Evolutionary conservation across 2,888 invertebrate genomes (phyloP), one percentile per base, ranked within the genome.

Genomic region (Lepidochitona cinerea): DNA sequence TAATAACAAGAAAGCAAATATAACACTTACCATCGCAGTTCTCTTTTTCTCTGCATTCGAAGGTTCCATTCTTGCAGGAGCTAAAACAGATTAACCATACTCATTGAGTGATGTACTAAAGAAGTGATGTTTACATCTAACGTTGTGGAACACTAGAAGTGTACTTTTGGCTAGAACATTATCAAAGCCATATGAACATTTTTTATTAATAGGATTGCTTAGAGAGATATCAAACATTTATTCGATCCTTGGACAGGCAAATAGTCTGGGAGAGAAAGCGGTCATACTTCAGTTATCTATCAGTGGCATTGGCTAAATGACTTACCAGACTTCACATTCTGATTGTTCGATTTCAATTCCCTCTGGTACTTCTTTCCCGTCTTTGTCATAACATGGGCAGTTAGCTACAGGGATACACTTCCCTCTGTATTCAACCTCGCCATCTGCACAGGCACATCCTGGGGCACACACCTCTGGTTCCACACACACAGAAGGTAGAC

Each of bases 381-480:
- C 7, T 2, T 37, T 23, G n/a, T 14, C 26, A 49, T 53, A 73
- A 32, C 73, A 73, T 7, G 36, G 23, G 29, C 73, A 73, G 18
- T 65, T 23, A 12, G 68, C 37, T 18, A 12, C 35, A 18, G 18
- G 65, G 26, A 65, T 66, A 67, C 73, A 73, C 9, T 32, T 41
- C 32, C 70, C 70, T 4, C 33, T 9, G 23, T 70, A 59, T 41
- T 70, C 53, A 7, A 64, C 49, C 23, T 68, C 70, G 37, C 37
- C 73, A 7, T 69, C 70, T 41, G 14, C 23, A 33, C 73, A 73
- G 26, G 35, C 35, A 36, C 73, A 73, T 53, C 68, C 73, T 7
- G 41, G 36, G 26, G 41, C 49, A 49, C 73, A 73, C 12, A 14
- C 33, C 14, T 53, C 70, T 12, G 69, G 53, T 32, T 54, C 68